Percentiles rank a stretch among this genome's conserved stretches.
Evolutionary conservation across 2,888 invertebrate species (phyloP).

Genomic region (Eustalomyia histrio): DNA sequence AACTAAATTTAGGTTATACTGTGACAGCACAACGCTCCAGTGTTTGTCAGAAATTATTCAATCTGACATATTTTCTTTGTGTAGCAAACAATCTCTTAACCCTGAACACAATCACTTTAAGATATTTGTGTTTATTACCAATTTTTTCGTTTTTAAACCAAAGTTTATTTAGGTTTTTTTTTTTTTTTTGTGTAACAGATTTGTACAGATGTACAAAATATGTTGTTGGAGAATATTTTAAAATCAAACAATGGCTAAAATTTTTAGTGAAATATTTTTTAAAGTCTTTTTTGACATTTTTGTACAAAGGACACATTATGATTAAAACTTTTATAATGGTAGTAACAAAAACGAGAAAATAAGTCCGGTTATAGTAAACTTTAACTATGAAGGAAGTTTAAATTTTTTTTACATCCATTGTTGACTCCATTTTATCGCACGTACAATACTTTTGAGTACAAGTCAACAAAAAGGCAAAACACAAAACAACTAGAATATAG

Average conservation of each 20-base stretch:
- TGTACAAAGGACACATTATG: slow-evolving; percentile 9
- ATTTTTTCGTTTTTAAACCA: slow-evolving; percentile 1
- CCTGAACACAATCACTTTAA: slow-evolving; percentile 1
- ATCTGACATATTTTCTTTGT: background rate
- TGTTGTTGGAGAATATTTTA: background rate
- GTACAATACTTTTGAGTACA: background rate
- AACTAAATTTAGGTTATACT: no score
- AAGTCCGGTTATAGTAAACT: slow-evolving; percentile 27
- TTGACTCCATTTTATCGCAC: slow-evolving; percentile 11
- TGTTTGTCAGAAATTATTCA: background rate
- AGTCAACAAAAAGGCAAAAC: background rate
- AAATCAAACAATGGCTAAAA: slow-evolving; percentile 7
- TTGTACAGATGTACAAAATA: slow-evolving; percentile 14
- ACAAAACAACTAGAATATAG: no score
- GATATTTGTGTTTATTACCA: slow-evolving; percentile 1
- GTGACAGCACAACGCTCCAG: no score
- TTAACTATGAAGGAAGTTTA: slow-evolving; percentile 25
- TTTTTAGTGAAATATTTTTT: background rate
- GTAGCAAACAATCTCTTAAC: background rate
- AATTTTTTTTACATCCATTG: slow-evolving; percentile 1
- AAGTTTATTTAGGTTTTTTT: slow-evolving; percentile 36
- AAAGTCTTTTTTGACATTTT: background rate
- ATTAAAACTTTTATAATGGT: slow-evolving; percentile 14
- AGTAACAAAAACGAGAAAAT: slow-evolving; percentile 2
- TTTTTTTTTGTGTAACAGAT: background rate